A percentile compares a stretch with the other conserved stretches of the same genome.
Evolutionary conservation across 2,113 vertebrate genomes (phyloP).

Genomic region (Oophaga pumilio): DNA sequence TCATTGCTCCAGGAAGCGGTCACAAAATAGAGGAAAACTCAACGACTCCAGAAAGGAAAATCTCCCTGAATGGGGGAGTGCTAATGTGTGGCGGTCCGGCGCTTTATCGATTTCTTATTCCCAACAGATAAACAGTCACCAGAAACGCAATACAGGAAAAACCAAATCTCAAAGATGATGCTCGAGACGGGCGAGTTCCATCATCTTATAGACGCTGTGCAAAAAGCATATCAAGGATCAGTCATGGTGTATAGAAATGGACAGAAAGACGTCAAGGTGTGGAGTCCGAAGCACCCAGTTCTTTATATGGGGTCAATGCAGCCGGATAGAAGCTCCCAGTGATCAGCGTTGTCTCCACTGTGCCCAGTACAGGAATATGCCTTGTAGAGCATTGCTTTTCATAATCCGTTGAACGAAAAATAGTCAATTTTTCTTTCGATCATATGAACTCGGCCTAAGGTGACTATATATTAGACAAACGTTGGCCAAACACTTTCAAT

Average conservation of each 20-base stretch:
- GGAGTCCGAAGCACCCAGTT: neutral
- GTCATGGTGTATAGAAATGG: neutral
- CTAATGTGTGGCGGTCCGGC: conserved; percentile 2
- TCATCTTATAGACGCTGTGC: neutral
- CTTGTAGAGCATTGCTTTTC: neutral
- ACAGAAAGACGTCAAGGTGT: neutral
- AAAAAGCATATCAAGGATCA: neutral
- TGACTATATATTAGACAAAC: too few relatives aligned
- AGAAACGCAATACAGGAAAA: conserved; percentile 18
- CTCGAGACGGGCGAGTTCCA: neutral
- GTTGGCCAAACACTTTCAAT: too few relatives aligned
- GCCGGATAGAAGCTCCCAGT: neutral
- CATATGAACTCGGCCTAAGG: too few relatives aligned
- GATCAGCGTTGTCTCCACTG: neutral
- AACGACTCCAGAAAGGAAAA: neutral
- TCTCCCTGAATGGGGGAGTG: neutral
- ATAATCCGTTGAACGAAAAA: too few relatives aligned
- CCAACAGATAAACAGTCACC: conserved; percentile 21
- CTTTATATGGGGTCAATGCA: neutral
- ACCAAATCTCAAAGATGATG: conserved; percentile 1
- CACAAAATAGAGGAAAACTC: conserved; percentile 1
- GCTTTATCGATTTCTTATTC: conserved; percentile 11
- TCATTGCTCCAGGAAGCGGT: neutral
- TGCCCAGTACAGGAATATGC: neutral
- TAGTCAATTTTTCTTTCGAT: too few relatives aligned